phyloP scores from a whole-genome alignment of 2,797 vertebrate species.

The Megalops cyprinoides region DNA sequence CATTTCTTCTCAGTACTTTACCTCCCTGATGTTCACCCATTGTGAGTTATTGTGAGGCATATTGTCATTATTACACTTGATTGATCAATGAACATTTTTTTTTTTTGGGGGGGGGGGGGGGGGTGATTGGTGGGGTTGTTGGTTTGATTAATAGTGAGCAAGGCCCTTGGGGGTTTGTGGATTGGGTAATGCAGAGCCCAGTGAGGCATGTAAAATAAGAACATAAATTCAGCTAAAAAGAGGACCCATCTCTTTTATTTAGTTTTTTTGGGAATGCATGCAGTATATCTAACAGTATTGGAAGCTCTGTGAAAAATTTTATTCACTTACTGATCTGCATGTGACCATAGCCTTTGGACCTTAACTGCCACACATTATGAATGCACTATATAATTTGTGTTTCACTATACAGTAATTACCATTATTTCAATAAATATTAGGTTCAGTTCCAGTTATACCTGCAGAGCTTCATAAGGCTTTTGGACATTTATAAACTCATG shows the following conservation, averaged over 20 bases:
- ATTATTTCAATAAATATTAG: slow-evolving; percentile 44
- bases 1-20: neutral
- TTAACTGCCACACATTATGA: slow-evolving; percentile 55
- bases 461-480: slow-evolving; percentile 13
- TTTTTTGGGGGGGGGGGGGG: neutral
- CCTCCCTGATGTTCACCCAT: neutral
- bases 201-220: slow-evolving; percentile 65
- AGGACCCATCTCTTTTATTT: slow-evolving; percentile 46
- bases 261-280: slow-evolving; percentile 59
- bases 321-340: slow-evolving; percentile 29
- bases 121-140: neutral
- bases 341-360: slow-evolving; percentile 66
- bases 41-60: neutral
- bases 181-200: slow-evolving; percentile 43
- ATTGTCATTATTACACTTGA: neutral
- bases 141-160: neutral
- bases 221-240: slow-evolving; percentile 1
- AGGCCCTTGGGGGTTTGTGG: slow-evolving; percentile 39
- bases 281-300: slow-evolving; percentile 57
- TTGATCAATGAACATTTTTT: neutral
- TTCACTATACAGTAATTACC: slow-evolving; percentile 57
- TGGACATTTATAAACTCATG: slow-evolving; percentile 3
- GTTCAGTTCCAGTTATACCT: slow-evolving; percentile 11
- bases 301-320: slow-evolving; percentile 35
- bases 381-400: slow-evolving; percentile 59